A percentile compares a stretch with the other conserved stretches of the same genome.
phyloP scores from a whole-genome alignment of 1,140 invertebrate species.

The Hormaphis cornu region DNA sequence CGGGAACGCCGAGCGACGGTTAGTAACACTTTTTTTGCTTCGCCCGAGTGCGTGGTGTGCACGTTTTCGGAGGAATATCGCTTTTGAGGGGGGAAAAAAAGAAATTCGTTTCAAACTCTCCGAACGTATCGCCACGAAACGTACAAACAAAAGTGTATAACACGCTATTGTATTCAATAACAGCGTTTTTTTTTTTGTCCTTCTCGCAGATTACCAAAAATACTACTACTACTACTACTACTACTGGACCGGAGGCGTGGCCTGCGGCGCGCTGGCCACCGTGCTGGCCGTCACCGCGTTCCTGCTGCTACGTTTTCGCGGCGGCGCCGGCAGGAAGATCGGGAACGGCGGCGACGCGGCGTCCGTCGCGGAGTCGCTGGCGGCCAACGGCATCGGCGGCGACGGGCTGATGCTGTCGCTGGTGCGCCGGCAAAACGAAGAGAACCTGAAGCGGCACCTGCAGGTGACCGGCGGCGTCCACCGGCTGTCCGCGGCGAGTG shows the following conservation, averaged over 20 bases:
- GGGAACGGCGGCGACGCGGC: not conserved
- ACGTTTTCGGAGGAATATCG: no score
- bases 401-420: constrained; percentile 5
- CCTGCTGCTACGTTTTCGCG: not conserved
- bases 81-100: no score
- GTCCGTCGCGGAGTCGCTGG: not conserved
- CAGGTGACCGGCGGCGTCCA: not conserved
- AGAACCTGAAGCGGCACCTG: not conserved
- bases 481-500: not conserved
- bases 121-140: no score
- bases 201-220: not conserved
- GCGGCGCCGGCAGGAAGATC: not conserved
- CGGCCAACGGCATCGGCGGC: not conserved
- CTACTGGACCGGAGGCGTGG: constrained; percentile 17
- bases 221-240: not conserved
- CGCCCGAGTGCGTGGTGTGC: no score
- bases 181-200: not conserved
- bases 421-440: constrained; percentile 13
- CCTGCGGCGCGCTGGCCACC: constrained; percentile 3
- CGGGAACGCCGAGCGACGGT: not conserved
- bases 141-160: no score
- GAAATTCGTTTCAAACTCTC: no score
- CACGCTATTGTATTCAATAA: no score
- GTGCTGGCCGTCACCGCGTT: not conserved
- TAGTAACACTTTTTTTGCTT: not conserved